phyloP scores from a whole-genome alignment of 2,797 vertebrate species.

The Artibeus jamaicensis region DNA sequence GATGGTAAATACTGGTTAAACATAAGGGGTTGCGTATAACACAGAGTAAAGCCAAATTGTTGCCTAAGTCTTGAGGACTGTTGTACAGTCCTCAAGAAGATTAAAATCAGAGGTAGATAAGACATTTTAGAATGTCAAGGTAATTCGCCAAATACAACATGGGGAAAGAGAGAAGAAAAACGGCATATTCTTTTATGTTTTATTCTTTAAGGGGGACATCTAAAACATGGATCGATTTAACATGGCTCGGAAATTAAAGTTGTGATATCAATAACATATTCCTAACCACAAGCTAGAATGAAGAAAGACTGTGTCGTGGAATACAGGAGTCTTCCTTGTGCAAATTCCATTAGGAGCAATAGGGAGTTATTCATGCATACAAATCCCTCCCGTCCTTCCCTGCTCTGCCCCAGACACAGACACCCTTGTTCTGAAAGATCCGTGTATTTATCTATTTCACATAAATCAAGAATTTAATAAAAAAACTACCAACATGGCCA shows the following conservation, averaged over 20 bases:
- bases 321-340: slow-evolving; percentile 73
- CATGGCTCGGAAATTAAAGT: slow-evolving; percentile 70
- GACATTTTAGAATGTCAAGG: slow-evolving; percentile 37
- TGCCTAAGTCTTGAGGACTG: too few relatives aligned
- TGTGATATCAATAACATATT: slow-evolving; percentile 72
- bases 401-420: slow-evolving; percentile 66
- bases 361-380: slow-evolving; percentile 72
- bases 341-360: slow-evolving; percentile 73
- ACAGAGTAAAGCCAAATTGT: not conserved
- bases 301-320: slow-evolving; percentile 53
- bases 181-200: slow-evolving; percentile 49
- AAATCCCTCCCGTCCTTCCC: slow-evolving; percentile 52
- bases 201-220: slow-evolving; percentile 39
- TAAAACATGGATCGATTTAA: slow-evolving; percentile 65
- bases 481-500: slow-evolving; percentile 69
- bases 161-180: not conserved
- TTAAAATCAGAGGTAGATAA: slow-evolving; percentile 60
- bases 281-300: slow-evolving; percentile 70
- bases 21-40: not conserved
- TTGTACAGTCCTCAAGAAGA: not conserved
- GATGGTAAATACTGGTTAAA: slow-evolving; percentile 39
- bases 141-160: slow-evolving; percentile 55
- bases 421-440: slow-evolving; percentile 76
- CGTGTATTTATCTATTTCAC: slow-evolving; percentile 78
- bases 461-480: slow-evolving; percentile 79